A percentile compares a stretch with the other conserved stretches of the same genome.
Conservation (phyloP, 1,140 invertebrate species). For the Belonocnema kinseyi region DNA sequence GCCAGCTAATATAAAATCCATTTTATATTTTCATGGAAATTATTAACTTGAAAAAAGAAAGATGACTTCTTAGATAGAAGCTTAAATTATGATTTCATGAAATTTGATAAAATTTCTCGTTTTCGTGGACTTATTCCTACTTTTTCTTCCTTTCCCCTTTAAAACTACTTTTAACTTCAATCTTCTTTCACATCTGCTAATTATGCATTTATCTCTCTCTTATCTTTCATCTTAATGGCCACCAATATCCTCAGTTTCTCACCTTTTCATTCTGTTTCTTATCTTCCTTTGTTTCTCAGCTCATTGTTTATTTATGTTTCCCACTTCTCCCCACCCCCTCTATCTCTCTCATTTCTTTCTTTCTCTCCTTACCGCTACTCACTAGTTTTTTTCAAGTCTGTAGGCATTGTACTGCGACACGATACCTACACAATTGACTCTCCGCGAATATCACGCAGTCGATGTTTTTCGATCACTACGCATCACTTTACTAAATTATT, state of each 20-base stretch:
- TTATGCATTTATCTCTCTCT: background rate
- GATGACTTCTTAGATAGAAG: too few species aligned
- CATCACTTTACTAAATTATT: constrained; percentile 34
- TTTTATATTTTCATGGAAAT: too few species aligned
- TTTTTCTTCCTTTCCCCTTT: constrained; percentile 5
- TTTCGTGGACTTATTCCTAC: constrained; percentile 21
- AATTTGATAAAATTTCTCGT: background rate
- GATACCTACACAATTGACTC: constrained; percentile 48
- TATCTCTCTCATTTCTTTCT: background rate
- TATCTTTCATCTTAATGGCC: constrained; percentile 24
- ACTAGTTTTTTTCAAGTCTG: constrained; percentile 31
- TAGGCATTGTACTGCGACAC: constrained; percentile 51
- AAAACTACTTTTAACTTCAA: constrained; percentile 1
- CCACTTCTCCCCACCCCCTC: background rate
- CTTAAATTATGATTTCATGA: background rate
- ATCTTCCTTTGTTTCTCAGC: constrained; percentile 32
- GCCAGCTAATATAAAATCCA: too few species aligned
- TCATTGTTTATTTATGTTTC: constrained; percentile 25
- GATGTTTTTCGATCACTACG: constrained; percentile 41
- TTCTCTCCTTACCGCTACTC: constrained; percentile 7
- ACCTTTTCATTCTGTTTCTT: constrained; percentile 19
- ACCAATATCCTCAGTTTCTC: constrained; percentile 6
- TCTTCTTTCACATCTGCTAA: background rate
- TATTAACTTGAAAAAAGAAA: too few species aligned
- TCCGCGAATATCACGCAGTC: constrained; percentile 43